Percentiles rank a stretch among this genome's conserved stretches.
Evolutionary conservation across 1,140 invertebrate species (phyloP).

Genomic region (Cotesia glomerata): DNA sequence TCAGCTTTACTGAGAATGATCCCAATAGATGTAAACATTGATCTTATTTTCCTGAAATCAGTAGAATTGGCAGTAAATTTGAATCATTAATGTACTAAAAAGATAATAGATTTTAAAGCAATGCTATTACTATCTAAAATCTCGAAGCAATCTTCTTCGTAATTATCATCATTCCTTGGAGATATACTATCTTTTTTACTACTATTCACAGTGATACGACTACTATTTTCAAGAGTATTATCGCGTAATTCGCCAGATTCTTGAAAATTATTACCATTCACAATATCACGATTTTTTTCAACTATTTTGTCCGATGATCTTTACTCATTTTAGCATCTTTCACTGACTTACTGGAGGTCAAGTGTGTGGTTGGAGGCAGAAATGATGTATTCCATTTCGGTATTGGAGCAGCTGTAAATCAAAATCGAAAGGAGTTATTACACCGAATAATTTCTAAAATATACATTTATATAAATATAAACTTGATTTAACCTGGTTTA

Average conservation of each 20-base stretch:
- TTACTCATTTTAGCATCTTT: background rate
- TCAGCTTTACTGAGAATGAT: background rate
- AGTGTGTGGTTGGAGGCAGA: background rate
- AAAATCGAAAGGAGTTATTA: background rate
- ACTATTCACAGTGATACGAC: background rate
- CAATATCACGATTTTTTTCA: no score
- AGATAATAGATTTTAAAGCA: background rate
- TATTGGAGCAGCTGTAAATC: background rate
- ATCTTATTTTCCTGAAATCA: background rate
- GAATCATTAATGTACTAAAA: background rate
- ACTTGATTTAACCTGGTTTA: background rate
- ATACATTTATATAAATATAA: background rate
- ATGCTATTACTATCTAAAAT: background rate
- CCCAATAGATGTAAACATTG: background rate
- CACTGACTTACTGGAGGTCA: background rate
- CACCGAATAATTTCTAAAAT: background rate
- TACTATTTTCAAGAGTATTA: background rate
- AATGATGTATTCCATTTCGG: background rate
- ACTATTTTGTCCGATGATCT: no score
- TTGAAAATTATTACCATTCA: no score
- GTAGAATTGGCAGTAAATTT: background rate
- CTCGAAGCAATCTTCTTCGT: background rate
- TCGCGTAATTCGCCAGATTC: background rate
- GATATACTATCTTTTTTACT: background rate
- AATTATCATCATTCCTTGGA: background rate